These are phyloP conservation scores for Geotrupes spiniger DNA, from an alignment of 2,888 invertebrate species.

Conservation along the genomic window DNA sequence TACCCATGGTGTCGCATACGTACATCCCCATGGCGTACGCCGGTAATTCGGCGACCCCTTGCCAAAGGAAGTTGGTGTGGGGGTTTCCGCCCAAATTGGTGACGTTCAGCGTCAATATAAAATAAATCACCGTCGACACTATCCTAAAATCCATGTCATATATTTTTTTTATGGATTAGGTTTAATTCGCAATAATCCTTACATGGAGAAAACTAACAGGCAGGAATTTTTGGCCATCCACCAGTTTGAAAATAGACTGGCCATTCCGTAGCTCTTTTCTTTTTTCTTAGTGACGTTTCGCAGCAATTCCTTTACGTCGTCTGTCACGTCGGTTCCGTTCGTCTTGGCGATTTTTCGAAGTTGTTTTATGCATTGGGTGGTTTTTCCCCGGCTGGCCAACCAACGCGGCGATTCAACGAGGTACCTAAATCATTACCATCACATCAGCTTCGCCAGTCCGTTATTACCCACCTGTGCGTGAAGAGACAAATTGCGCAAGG, in stretches of 20 bases:
- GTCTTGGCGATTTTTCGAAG: conserved; percentile 56
- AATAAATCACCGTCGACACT: conserved; percentile 53
- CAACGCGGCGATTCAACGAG: conserved; percentile 65
- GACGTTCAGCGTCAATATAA: conserved; percentile 55
- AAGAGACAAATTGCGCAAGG: conserved; percentile 50
- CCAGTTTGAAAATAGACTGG: conserved; percentile 58
- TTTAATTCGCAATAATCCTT: too few species aligned
- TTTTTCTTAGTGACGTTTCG: conserved; percentile 29
- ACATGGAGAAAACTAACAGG: too few species aligned
- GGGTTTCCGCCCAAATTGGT: conserved; percentile 61
- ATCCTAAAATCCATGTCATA: too few species aligned
- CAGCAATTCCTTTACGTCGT: conserved; percentile 34
- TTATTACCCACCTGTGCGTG: conserved; percentile 46
- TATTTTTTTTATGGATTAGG: too few species aligned
- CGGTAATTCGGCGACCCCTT: conserved; percentile 63
- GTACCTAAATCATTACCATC: too few species aligned
- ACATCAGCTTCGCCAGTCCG: conserved; percentile 5
- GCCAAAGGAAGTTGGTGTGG: conserved; percentile 63
- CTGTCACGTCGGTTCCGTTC: conserved; percentile 53
- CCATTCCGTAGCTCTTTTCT: conserved; percentile 53
- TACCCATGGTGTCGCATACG: conserved; percentile 53
- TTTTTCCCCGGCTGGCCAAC: conserved; percentile 57
- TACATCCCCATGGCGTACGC: conserved; percentile 59
- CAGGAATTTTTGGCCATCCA: conserved; percentile 56
- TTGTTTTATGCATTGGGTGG: conserved; percentile 51